Conservation (phyloP, 2,888 invertebrate genomes). For the Eutolmus rufibarbis region DNA sequence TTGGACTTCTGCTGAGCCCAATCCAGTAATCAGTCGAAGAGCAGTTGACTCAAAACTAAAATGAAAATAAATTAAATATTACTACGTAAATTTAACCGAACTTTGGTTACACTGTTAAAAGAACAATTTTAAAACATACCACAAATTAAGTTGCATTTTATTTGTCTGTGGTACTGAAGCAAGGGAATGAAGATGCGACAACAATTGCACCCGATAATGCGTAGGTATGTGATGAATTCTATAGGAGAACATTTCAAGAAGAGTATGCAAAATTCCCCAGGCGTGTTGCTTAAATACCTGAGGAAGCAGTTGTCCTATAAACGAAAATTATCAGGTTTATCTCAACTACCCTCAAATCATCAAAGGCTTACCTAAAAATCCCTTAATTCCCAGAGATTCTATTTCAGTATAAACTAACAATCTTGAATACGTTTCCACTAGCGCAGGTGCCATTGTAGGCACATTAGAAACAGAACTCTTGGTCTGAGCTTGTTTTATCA, state of each 20-base stretch:
- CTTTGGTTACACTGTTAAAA: neutral
- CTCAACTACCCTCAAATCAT: constrained; percentile 35
- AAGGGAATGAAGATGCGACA: constrained; percentile 89
- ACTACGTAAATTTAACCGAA: neutral
- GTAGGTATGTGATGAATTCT: constrained; percentile 96
- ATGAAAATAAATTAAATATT: constrained; percentile 18
- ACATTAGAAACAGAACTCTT: constrained; percentile 79
- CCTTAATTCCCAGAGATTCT: constrained; percentile 95
- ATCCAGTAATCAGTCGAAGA: constrained; percentile 81
- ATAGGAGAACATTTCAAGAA: constrained; percentile 96
- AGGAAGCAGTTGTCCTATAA: constrained; percentile 81
- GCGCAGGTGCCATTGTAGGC: constrained; percentile 79
- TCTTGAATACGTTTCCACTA: constrained; percentile 94
- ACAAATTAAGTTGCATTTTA: constrained; percentile 92
- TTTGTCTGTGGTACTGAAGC: constrained; percentile 93
- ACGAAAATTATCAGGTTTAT: neutral
- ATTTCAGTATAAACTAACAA: constrained; percentile 95
- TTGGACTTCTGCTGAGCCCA: constrained; percentile 94
- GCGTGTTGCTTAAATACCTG: constrained; percentile 91
- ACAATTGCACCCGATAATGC: constrained; percentile 89
- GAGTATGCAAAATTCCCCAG: constrained; percentile 94
- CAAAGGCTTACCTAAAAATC: constrained; percentile 77
- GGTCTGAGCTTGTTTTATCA: constrained; percentile 87
- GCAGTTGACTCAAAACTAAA: constrained; percentile 85
- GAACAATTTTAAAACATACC: constrained; percentile 65